Evolutionary conservation across 2,113 vertebrate genomes (phyloP).

Genomic region (Hiodon tergisus): DNA sequence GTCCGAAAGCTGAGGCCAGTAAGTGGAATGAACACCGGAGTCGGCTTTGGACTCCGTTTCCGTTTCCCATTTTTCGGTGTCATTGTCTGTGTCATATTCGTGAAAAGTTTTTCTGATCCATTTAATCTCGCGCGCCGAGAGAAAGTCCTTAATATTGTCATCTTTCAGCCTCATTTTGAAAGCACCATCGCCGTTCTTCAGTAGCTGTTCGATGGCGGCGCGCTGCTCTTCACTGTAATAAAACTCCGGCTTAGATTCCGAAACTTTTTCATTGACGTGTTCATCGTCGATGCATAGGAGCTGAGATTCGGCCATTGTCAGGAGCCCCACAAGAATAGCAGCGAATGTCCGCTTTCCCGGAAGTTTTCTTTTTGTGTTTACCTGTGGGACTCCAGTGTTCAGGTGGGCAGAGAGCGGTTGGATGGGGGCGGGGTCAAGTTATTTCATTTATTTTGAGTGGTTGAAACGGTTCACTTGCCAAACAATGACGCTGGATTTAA

Average conservation of each 20-base stretch:
- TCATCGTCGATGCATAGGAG: conserved; percentile 78
- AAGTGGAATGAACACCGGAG: conserved; percentile 70
- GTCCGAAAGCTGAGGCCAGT: conserved; percentile 90
- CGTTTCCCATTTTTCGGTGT: conserved; percentile 45
- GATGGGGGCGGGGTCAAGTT: conserved; percentile 8
- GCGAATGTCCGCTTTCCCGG: not conserved
- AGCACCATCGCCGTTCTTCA: conserved; percentile 69
- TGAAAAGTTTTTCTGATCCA: conserved; percentile 62
- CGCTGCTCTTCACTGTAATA: conserved; percentile 95
- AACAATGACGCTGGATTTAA: too few relatives aligned
- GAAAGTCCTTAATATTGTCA: conserved; percentile 74
- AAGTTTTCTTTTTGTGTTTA: conserved; percentile 12
- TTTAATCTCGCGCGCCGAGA: conserved; percentile 72
- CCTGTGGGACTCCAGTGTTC: conserved; percentile 32
- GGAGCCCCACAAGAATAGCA: conserved; percentile 13
- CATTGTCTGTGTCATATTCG: conserved; percentile 57
- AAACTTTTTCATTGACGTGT: conserved; percentile 80
- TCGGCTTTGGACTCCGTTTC: conserved; percentile 51
- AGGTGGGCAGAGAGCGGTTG: conserved; percentile 31
- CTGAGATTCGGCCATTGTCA: conserved; percentile 86
- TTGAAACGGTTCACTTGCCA: too few relatives aligned
- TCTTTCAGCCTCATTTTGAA: conserved; percentile 70
- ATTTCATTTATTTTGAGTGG: too few relatives aligned
- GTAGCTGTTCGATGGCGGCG: conserved; percentile 74
- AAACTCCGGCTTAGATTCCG: conserved; percentile 74